Base-by-base conservation (phyloP, 2,113 vertebrate genomes). In the Meles meles region DNA sequence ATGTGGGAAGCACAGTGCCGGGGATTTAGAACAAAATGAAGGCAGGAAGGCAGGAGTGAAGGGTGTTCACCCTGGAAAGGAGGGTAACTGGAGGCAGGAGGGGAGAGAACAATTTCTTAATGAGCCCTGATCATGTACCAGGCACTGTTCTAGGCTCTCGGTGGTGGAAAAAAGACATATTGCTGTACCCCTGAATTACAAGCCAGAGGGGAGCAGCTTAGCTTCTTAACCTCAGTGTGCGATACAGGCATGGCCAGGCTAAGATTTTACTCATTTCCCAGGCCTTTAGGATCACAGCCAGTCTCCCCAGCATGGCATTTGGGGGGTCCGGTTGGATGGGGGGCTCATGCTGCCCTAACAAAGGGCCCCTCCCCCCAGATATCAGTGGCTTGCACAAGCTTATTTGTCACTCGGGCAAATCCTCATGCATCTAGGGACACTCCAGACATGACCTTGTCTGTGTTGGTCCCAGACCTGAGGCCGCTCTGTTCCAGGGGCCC, bases 101-200 rank as follows among this genome's bases (percentile, higher is more conserved):
- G 29, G 39, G 14, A 81, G 69, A 71, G 72, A 65, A 57, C 7
- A 27, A 31, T 11, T 20, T 71, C 21, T 57, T 44, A 57, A 21
- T 15, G 55, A 59, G 44, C 61, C 11, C 13, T 1, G 10, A 13
- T 12, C 37, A 3, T 13, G 8, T 20, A 17, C 17, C 47, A 86
- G 44, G 14, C 29, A 34, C 20, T 7, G 39, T 42, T 14, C 47
- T 13, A 61, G 74, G 59, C 39, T 71, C 69, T 39, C 23, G 7
- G 0, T 4, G 65, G 31, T 39, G 21, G 9, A 4, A 18, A 13
- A 27, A 34, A 31, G 44, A 9, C 13, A 6, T 6, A 34, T 39
- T 6, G 34, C 31, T 49, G 20, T 3, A 31, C 25, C 9, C 7
- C 20, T 5, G 39, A 90, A 57, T 86, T 61, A 74, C 44, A 59